Percentiles rank a stretch among this genome's conserved stretches.
Conservation (phyloP, 2,113 vertebrate genomes). For the Tetrao urogallus region DNA sequence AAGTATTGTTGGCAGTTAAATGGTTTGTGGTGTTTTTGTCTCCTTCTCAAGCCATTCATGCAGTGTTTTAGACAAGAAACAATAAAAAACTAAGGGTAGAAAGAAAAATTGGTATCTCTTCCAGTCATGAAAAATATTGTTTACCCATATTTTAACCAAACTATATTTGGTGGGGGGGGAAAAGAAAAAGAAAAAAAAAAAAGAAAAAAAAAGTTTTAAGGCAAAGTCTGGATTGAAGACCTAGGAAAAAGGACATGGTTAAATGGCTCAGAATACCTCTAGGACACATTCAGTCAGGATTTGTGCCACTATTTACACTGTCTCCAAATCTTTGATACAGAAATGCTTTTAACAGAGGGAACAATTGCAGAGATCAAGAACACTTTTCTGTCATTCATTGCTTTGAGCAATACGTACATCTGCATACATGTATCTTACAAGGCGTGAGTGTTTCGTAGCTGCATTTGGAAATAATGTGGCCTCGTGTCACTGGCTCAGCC, state of each 20-base stretch:
- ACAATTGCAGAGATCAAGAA: not conserved
- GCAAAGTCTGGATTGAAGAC: conserved; percentile 37
- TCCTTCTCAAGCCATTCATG: conserved; percentile 56
- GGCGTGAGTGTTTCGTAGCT: not conserved
- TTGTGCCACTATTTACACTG: not conserved
- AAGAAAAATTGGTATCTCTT: conserved; percentile 57
- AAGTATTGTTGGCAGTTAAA: conserved; percentile 55
- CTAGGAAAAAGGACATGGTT: not conserved
- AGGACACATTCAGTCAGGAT: not conserved
- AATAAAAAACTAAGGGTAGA: conserved; percentile 51
- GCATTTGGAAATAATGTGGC: not conserved
- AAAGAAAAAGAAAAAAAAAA: not conserved
- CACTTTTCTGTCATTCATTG: not conserved
- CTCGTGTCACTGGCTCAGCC: not conserved
- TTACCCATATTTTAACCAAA: conserved; percentile 45
- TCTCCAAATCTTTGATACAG: not conserved
- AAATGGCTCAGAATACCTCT: conserved; percentile 16
- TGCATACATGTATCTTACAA: not conserved
- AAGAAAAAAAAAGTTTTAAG: conserved; percentile 9
- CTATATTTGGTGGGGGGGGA: no score
- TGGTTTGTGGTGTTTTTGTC: conserved; percentile 45
- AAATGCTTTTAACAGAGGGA: not conserved
- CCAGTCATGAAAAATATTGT: not conserved
- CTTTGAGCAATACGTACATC: not conserved
- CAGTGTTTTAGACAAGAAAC: conserved; percentile 65